phyloP scores from a whole-genome alignment of 2,888 invertebrate species.

The Bimastos eiseni region DNA sequence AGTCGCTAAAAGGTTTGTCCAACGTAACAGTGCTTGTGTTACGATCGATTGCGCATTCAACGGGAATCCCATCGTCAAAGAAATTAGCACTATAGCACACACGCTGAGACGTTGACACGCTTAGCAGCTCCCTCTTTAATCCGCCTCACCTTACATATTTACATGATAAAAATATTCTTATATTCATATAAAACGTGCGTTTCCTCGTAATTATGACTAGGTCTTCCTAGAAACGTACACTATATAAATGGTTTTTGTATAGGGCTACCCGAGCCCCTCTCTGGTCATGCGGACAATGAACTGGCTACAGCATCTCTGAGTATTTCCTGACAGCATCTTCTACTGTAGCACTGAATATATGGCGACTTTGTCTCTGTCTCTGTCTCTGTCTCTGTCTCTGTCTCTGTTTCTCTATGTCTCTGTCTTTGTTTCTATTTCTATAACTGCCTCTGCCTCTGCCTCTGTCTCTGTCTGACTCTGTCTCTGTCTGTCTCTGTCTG shows the following conservation, averaged over 20 bases:
- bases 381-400: neutral
- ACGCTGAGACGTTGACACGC: neutral
- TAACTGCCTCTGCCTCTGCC: too few species aligned
- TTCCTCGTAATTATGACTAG: too few species aligned
- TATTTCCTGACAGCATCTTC: neutral
- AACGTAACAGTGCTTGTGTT: neutral
- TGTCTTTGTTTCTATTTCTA: too few species aligned
- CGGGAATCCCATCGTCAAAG: neutral
- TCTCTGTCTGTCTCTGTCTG: too few species aligned
- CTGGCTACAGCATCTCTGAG: neutral
- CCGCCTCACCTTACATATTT: neutral
- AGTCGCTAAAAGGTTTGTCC: neutral
- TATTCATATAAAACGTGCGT: neutral
- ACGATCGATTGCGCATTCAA: neutral
- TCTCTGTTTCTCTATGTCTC: too few species aligned
- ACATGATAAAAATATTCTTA: neutral
- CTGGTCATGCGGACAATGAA: neutral
- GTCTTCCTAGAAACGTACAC: neutral
- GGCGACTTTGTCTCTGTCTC: neutral
- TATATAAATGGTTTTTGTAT: too few species aligned
- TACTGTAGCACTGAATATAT: neutral
- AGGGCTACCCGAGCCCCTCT: neutral
- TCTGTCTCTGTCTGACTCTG: too few species aligned
- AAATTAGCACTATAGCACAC: neutral
- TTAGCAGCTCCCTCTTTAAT: neutral